phyloP scores from a whole-genome alignment of 2,113 vertebrate genomes.

The Actenoides lindsayi region DNA sequence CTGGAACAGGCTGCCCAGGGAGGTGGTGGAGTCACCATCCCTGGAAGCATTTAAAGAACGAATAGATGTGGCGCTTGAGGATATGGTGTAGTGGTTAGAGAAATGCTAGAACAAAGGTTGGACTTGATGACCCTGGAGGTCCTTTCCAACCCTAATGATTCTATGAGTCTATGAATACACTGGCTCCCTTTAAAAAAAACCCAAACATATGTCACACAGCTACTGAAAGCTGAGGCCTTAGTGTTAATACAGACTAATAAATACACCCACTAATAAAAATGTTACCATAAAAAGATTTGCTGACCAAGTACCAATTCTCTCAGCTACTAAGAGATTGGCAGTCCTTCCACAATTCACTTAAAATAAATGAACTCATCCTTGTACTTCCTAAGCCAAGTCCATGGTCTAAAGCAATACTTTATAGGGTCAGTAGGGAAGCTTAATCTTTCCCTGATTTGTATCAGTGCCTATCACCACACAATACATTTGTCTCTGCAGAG shows the following conservation, averaged over 20 bases:
- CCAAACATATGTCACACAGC: neutral
- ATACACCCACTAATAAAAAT: neutral
- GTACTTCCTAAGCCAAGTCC: constrained; percentile 6
- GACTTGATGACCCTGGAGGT: too few relatives aligned
- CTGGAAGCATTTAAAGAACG: too few relatives aligned
- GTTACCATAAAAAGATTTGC: neutral
- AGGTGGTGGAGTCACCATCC: too few relatives aligned
- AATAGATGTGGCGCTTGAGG: too few relatives aligned
- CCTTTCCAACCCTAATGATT: too few relatives aligned
- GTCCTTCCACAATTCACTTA: constrained; percentile 8
- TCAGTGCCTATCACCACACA: neutral
- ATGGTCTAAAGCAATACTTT: neutral
- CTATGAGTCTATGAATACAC: neutral
- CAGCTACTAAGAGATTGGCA: constrained; percentile 23
- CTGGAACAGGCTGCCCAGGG: too few relatives aligned
- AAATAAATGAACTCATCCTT: constrained; percentile 24
- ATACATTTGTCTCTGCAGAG: neutral
- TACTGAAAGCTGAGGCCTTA: neutral
- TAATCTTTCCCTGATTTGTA: neutral
- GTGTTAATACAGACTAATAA: neutral
- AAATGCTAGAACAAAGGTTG: too few relatives aligned
- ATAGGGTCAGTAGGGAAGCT: neutral
- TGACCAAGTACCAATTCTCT: constrained; percentile 22
- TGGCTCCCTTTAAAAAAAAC: neutral
- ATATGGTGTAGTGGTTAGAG: too few relatives aligned